These are phyloP conservation scores for Pristionchus maxplancki DNA, from an alignment of 2,888 invertebrate genomes.

Conservation along the genomic window DNA sequence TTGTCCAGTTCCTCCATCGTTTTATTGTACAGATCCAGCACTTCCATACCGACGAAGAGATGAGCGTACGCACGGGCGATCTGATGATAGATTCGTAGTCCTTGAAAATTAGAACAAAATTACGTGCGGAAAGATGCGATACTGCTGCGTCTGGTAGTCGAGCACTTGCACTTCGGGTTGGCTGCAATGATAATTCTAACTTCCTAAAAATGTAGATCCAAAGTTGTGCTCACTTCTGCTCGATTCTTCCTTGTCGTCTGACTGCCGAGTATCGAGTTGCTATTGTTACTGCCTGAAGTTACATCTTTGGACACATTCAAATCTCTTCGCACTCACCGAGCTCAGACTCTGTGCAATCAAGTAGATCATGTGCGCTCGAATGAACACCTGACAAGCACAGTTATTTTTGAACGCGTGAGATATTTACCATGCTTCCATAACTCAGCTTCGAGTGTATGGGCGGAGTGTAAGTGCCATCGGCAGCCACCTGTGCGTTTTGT, in stretches of 20 bases:
- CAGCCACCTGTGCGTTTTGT: slow-evolving; percentile 54
- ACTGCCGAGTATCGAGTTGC: slow-evolving; percentile 93
- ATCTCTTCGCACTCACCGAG: neutral
- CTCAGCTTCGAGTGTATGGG: slow-evolving; percentile 89
- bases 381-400: slow-evolving; percentile 81
- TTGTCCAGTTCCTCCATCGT: neutral
- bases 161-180: slow-evolving; percentile 85
- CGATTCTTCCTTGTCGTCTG: slow-evolving; percentile 90
- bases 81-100: no score
- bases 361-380: slow-evolving; percentile 88
- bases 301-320: no score
- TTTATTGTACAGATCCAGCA: slow-evolving; percentile 61
- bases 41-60: slow-evolving; percentile 80
- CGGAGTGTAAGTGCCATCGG: slow-evolving; percentile 91
- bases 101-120: no score
- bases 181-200: neutral
- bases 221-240: slow-evolving; percentile 83
- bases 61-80: slow-evolving; percentile 87
- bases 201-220: no score
- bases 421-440: slow-evolving; percentile 90
- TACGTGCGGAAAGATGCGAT: slow-evolving; percentile 90
- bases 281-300: slow-evolving; percentile 85
- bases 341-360: slow-evolving; percentile 86
- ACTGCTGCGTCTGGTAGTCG: slow-evolving; percentile 94
- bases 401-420: neutral